Evolutionary conservation across 2,888 invertebrate genomes (phyloP), one percentile per base, ranked within the genome.

Genomic region (Hirtodrosophila confusa): DNA sequence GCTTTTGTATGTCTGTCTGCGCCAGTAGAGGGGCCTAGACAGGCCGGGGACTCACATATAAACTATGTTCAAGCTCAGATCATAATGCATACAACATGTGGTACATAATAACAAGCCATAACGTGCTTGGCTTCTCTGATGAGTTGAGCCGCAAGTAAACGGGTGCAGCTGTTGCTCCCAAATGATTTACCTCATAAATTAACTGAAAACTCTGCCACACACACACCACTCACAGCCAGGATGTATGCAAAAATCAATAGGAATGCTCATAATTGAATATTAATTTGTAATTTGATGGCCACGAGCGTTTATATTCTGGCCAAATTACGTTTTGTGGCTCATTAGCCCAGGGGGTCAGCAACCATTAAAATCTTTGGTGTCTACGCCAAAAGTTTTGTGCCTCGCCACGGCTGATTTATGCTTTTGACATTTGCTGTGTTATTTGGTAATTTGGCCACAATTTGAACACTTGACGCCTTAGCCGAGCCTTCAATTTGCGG

Each of bases 261-360:
- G 50, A 45, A 60, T 39, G 33, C 37, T 24, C 62, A 60, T 75
- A 86, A 88, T 88, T 79, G 65, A 82, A 86, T 86, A 88, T 86
- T 86, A 86, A 83, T 83, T 82, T 75, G 79, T 45, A 69, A 78
- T 69, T 69, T 69, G 31, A 48, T 57, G 55, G 39, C 43, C 56
- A 3, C 23, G 43, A 39, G 40, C 56, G 27, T 27, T 3, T 27
- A 27, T 27, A 27, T 27, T 27, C 4, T 31, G 31, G 31, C 41
- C 12, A 24, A 37, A 65, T 12, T 36, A 11, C n/a, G 35, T 23
- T 39, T 29, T 37, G 44, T 50, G 62, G 57, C 68, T 86, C 88
- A 87, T 80, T 68, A 76, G 40, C 11, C 41, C 29, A 7, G 9
- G 8, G 5, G n/a, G 17, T 27, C 0, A 11, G 37, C 61, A 31